Base-by-base conservation (phyloP, 2,888 invertebrate species). In the Octonoba sinensis region DNA sequence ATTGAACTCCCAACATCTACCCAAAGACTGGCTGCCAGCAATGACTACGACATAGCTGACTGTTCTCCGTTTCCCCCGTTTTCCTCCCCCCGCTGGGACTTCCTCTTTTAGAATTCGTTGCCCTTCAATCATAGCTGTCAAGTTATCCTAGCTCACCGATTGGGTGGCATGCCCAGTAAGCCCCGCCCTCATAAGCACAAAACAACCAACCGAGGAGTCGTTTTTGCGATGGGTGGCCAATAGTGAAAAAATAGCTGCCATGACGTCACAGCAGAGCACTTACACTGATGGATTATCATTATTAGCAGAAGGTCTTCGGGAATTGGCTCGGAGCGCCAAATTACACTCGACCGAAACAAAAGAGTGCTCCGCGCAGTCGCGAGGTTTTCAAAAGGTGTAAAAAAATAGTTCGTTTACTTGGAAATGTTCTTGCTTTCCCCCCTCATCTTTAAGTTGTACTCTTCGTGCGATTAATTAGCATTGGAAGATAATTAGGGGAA, bases 101-200 rank as follows among this genome's bases (percentile, higher is more conserved):
- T 71, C 72, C 78, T 79, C 78, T 79, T 79, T 79, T 72, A 81
- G 73, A 81, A 73, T 81, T 73, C 79, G 79, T 81, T 73, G 70
- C 82, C 82, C 82, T 75, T 82, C 82, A 82, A 82, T 82, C 82
- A 82, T 82, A 27, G 75, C 82, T 75, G 82, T 82, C 82, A 82
- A 13, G 70, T 22, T 49, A 64, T 51, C 66, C 22, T 46, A 47
- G 60, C 36, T 56, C 69, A 22, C 47, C 70, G 59, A 82, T 82
- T 82, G 82, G 82, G n/a, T 47, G 57, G n/a, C n/a, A 16, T 24
- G 18, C 18, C 20, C 13, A 13, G 18, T 11, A 49, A 54, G 56
- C 82, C 65, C 82, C 82, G 71, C 82, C 82, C 64, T 20, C 22
- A 49, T 24, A 65, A 13, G 64, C 51, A 49, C 74, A 82, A 82